These are phyloP conservation scores for Pseudomyrmex cubaensis DNA, from an alignment of 1,140 invertebrate species.

Conservation along the genomic window DNA sequence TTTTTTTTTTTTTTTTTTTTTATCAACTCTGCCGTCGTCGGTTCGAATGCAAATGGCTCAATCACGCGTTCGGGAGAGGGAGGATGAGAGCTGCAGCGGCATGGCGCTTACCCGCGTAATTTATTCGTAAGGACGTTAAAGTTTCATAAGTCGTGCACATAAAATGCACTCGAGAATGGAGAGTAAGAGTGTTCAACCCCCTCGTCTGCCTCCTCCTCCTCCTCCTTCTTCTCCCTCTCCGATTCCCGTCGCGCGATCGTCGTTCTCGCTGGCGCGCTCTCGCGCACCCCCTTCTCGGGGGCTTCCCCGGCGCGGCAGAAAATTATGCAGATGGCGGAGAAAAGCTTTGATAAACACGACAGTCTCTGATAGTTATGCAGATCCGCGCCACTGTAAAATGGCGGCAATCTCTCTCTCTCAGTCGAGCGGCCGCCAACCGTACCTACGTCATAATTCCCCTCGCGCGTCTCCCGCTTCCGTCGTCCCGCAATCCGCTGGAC, in stretches of 20 bases:
- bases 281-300: constrained; percentile 33
- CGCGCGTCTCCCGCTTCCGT: constrained; percentile 57
- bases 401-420: constrained; percentile 83
- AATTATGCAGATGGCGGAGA: constrained; percentile 86
- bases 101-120: constrained; percentile 75
- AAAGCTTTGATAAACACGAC: constrained; percentile 86
- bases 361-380: constrained; percentile 86
- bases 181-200: constrained; percentile 66
- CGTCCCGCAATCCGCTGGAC: constrained; percentile 65
- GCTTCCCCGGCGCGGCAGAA: constrained; percentile 76
- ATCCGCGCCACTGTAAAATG: constrained; percentile 85
- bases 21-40: constrained; percentile 52
- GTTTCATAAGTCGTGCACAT: constrained; percentile 83
- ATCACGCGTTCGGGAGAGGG: constrained; percentile 68
- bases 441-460: constrained; percentile 39
- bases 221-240: constrained; percentile 27
- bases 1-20: constrained; percentile 54
- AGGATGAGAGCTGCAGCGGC: constrained; percentile 42
- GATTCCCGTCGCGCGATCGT: constrained; percentile 34
- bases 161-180: constrained; percentile 78
- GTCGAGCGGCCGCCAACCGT: constrained; percentile 67
- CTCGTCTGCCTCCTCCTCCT: background rate
- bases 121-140: constrained; percentile 79
- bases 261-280: constrained; percentile 41
- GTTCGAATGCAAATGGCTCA: constrained; percentile 73